phyloP scores from a whole-genome alignment of 2,888 invertebrate genomes.

The Eutolmus rufibarbis region DNA sequence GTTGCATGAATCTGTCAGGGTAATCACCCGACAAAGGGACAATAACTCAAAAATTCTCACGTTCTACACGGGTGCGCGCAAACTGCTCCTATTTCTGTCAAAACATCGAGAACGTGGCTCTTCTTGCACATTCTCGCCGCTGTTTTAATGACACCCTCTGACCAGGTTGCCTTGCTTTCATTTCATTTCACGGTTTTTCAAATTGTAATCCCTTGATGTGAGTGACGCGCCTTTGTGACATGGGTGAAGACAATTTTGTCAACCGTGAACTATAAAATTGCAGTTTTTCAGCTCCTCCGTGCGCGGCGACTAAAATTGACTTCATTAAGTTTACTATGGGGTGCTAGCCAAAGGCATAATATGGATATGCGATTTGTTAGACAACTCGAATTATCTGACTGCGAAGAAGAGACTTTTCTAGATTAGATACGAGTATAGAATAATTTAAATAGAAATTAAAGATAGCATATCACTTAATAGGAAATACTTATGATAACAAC shows the following conservation, averaged over 20 bases:
- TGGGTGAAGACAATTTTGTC: slow-evolving; percentile 5
- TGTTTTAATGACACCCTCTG: slow-evolving; percentile 9
- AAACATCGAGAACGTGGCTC: not conserved
- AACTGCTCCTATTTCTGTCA: slow-evolving; percentile 37
- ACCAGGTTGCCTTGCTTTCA: slow-evolving; percentile 10
- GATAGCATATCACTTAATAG: too few relatives aligned
- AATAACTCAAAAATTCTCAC: slow-evolving; percentile 43
- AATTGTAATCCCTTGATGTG: not conserved
- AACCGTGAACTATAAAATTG: not conserved
- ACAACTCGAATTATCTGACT: not conserved
- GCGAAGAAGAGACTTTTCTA: not conserved
- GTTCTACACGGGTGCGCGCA: slow-evolving; percentile 23
- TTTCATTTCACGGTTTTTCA: not conserved
- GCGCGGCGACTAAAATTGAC: not conserved
- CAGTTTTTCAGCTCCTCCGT: not conserved
- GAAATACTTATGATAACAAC: too few relatives aligned
- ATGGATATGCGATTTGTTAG: not conserved
- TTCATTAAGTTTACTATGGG: not conserved
- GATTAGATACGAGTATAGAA: too few relatives aligned
- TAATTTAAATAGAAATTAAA: too few relatives aligned
- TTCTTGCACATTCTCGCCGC: not conserved
- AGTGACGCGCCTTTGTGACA: slow-evolving; percentile 9
- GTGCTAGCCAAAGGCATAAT: not conserved
- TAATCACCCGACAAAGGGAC: slow-evolving; percentile 38
- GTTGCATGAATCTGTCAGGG: slow-evolving; percentile 36